Percentiles rank a stretch among this genome's conserved stretches.
phyloP scores from a whole-genome alignment of 2,888 invertebrate species.

The Eubasilissa splendida region DNA sequence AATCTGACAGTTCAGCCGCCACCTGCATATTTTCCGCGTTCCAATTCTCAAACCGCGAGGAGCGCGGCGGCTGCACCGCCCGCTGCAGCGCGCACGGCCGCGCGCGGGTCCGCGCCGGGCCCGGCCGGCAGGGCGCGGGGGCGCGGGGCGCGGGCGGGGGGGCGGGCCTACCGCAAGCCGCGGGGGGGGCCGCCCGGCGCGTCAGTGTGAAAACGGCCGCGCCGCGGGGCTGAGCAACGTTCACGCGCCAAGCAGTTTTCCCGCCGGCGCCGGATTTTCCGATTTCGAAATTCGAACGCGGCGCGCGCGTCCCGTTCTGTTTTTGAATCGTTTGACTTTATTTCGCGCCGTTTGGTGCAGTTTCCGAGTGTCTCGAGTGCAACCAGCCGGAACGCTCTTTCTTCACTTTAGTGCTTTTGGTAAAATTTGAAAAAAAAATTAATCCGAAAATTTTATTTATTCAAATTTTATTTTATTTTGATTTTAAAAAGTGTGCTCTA shows the following conservation, averaged over 20 bases:
- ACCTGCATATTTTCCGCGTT: background rate
- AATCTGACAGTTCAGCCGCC: background rate
- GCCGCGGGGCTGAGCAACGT: constrained; percentile 8
- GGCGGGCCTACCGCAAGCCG: background rate
- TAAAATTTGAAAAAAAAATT: too few species aligned
- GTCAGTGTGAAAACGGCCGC: constrained; percentile 12
- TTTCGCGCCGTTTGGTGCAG: background rate
- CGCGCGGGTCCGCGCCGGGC: background rate
- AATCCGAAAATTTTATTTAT: too few species aligned
- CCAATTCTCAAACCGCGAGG: background rate
- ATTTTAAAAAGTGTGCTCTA: too few species aligned
- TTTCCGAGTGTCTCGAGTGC: background rate
- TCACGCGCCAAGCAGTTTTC: constrained; percentile 3
- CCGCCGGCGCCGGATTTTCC: constrained; percentile 24
- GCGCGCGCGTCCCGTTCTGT: background rate
- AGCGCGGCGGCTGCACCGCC: too few species aligned
- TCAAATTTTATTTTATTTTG: too few species aligned
- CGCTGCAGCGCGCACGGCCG: too few species aligned
- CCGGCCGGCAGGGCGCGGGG: background rate
- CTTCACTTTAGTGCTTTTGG: too few species aligned
- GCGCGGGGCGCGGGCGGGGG: background rate
- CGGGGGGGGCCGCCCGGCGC: background rate
- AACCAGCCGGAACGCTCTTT: too few species aligned
- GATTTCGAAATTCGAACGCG: background rate
- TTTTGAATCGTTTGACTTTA: background rate